phyloP scores from a whole-genome alignment of 1,140 invertebrate species.

The Anastrepha ludens region DNA sequence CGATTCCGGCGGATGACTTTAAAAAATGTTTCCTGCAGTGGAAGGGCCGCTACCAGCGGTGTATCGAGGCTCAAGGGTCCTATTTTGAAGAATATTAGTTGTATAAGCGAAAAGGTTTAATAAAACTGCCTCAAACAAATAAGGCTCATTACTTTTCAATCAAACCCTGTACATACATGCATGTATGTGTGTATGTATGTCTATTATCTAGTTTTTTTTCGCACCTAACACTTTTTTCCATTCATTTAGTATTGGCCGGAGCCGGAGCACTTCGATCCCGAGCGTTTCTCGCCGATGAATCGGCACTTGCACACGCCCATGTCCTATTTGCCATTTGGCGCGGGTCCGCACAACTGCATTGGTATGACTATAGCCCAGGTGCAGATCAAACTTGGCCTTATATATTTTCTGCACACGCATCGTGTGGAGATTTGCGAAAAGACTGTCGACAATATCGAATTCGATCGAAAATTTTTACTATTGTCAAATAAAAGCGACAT shows the following conservation, averaged over 20 bases:
- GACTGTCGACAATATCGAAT: slow-evolving; percentile 66
- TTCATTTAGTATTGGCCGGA: slow-evolving; percentile 69
- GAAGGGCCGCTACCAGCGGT: too few species aligned
- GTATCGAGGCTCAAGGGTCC: too few species aligned
- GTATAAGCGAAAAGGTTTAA: too few species aligned
- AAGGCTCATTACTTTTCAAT: too few species aligned
- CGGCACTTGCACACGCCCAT: slow-evolving; percentile 64
- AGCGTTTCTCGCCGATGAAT: slow-evolving; percentile 69
- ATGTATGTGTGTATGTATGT: too few species aligned
- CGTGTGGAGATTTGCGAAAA: slow-evolving; percentile 70
- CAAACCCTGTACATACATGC: too few species aligned
- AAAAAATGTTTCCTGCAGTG: too few species aligned
- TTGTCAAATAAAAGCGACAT: slow-evolving; percentile 68
- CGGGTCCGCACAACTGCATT: slow-evolving; percentile 79
- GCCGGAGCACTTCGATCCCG: slow-evolving; percentile 72
- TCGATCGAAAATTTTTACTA: slow-evolving; percentile 67
- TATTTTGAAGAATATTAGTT: too few species aligned
- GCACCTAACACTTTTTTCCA: neutral
- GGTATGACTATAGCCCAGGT: slow-evolving; percentile 77
- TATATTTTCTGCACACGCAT: slow-evolving; percentile 67
- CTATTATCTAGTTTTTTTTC: too few species aligned
- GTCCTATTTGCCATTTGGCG: slow-evolving; percentile 80
- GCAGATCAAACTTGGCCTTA: slow-evolving; percentile 75
- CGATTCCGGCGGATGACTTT: too few species aligned
- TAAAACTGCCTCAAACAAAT: too few species aligned